These are phyloP conservation scores for Syngnathus rostellatus DNA, from an alignment of 2,797 vertebrate genomes.

Conservation along the genomic window DNA sequence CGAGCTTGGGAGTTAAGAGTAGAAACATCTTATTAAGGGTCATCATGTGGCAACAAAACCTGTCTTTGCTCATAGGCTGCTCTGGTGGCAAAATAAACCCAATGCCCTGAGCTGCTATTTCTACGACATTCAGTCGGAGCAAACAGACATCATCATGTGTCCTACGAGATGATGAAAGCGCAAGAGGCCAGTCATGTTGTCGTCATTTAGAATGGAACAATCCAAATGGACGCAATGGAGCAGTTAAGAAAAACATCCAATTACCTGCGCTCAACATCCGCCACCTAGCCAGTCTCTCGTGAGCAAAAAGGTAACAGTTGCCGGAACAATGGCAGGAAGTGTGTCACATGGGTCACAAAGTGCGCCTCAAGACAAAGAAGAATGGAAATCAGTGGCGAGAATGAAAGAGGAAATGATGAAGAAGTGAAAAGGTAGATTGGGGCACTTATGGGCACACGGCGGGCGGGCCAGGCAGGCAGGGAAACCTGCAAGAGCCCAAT, in stretches of 20 bases:
- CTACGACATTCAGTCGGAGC: not conserved
- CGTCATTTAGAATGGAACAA: not conserved
- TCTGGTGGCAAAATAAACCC: slow-evolving; percentile 29
- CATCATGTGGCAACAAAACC: slow-evolving; percentile 39
- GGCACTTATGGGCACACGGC: slow-evolving; percentile 45
- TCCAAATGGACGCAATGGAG: not conserved
- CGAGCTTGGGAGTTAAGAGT: slow-evolving; percentile 19
- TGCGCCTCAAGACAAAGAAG: slow-evolving; percentile 57
- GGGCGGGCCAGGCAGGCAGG: not conserved
- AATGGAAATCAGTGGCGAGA: slow-evolving; percentile 54
- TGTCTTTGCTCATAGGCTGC: slow-evolving; percentile 40
- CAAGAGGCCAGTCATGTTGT: not conserved
- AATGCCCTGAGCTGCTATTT: slow-evolving; percentile 36
- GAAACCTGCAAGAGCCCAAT: slow-evolving; percentile 32
- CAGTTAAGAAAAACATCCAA: slow-evolving; percentile 3
- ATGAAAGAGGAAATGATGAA: slow-evolving; percentile 60
- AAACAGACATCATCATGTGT: not conserved
- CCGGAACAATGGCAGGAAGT: slow-evolving; percentile 77
- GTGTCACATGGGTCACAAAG: slow-evolving; percentile 53
- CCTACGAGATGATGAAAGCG: not conserved
- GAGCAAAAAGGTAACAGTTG: slow-evolving; percentile 43
- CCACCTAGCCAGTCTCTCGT: slow-evolving; percentile 20
- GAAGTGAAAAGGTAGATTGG: slow-evolving; percentile 57
- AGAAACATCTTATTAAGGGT: slow-evolving; percentile 28
- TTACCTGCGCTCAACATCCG: slow-evolving; percentile 18